Conservation (phyloP, 2,888 invertebrate genomes). For the Petrolisthes manimaculis region DNA sequence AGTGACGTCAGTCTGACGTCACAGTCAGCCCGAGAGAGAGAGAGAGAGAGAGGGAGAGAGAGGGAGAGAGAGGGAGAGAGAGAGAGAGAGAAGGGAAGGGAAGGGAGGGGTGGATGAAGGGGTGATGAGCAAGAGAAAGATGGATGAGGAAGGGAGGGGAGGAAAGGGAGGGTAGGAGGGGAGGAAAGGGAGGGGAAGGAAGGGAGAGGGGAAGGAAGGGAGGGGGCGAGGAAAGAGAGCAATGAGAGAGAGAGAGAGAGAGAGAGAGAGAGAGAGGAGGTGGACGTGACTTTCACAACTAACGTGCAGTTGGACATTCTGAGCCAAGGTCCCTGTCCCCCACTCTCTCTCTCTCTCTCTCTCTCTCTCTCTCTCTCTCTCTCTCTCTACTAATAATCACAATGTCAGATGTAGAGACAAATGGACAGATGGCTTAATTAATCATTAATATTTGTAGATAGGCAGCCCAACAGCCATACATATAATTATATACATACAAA, state of each 20-base stretch:
- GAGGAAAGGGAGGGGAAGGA: slow-evolving; percentile 15
- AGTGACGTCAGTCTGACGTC: background rate
- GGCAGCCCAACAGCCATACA: no score
- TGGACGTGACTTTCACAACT: background rate
- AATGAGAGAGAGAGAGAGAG: slow-evolving; percentile 5
- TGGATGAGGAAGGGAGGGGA: background rate
- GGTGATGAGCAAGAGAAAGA: background rate
- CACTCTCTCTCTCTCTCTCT: background rate
- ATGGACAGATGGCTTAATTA: no score
- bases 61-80: background rate
- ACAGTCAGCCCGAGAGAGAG: background rate
- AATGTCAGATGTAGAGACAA: no score
- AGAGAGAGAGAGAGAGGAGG: background rate
- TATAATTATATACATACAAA: no score
- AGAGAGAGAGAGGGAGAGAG: slow-evolving; percentile 22
- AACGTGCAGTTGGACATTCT: background rate
- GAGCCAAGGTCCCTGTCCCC: slow-evolving; percentile 3
- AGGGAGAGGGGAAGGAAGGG: background rate
- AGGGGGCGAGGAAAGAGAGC: background rate
- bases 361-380: background rate
- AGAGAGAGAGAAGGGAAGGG: background rate
- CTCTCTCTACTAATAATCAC: no score
- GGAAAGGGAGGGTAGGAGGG: background rate
- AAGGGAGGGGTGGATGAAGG: background rate
- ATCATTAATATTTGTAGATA: no score